Conservation (phyloP, 2,797 vertebrate species). For the Tapera naevia region DNA sequence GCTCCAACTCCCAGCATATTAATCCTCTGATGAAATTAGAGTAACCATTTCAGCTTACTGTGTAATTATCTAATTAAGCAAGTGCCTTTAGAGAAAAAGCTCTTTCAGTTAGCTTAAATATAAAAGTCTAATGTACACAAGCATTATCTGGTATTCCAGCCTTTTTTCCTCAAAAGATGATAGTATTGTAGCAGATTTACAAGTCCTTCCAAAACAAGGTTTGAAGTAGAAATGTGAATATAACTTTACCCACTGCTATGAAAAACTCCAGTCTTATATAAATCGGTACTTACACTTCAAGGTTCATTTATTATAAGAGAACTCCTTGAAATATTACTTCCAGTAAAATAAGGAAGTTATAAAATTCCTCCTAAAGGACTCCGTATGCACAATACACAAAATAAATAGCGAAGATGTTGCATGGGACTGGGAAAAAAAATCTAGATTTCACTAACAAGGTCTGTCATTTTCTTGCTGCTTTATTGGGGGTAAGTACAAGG, state of each 20-base stretch:
- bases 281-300: neutral
- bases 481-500: neutral
- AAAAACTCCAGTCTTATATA: neutral
- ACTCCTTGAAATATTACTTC: neutral
- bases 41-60: neutral
- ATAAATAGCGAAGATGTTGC: neutral
- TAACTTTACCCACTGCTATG: neutral
- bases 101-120: neutral
- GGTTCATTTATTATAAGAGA: neutral
- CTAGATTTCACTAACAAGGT: neutral
- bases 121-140: neutral
- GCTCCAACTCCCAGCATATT: neutral
- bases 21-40: neutral
- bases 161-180: neutral
- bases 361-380: neutral
- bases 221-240: neutral
- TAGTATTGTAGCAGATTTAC: neutral
- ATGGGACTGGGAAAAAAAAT: neutral
- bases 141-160: neutral
- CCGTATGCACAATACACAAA: neutral
- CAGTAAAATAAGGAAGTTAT: neutral
- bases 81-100: neutral
- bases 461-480: neutral
- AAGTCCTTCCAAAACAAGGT: neutral
- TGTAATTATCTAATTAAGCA: slow-evolving; percentile 18